These are phyloP conservation scores for Lynx canadensis DNA, from an alignment of 2,113 vertebrate species.

Conservation along the genomic window DNA sequence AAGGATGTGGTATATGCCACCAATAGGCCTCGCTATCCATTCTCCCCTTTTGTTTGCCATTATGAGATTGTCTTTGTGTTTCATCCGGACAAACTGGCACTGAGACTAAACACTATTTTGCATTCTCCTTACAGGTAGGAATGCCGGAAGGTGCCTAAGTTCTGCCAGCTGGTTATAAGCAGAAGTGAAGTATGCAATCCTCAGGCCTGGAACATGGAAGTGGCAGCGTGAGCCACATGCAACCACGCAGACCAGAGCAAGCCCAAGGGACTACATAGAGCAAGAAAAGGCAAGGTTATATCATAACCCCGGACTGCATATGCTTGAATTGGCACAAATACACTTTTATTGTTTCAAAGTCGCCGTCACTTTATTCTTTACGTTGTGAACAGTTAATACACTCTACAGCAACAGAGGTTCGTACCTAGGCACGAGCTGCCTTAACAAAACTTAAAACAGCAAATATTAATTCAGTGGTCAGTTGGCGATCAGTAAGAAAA, in stretches of 20 bases:
- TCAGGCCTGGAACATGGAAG: background rate
- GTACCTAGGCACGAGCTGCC: background rate
- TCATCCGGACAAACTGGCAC: background rate
- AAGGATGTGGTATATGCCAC: background rate
- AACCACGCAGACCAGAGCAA: background rate
- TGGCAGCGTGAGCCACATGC: accelerated
- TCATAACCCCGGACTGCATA: background rate
- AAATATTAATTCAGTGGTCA: background rate
- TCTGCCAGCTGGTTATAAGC: background rate
- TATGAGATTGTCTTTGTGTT: background rate
- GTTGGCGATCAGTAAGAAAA: background rate
- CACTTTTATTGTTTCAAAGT: background rate
- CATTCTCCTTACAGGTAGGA: background rate
- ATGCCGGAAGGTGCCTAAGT: background rate
- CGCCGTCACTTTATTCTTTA: background rate
- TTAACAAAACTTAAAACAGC: background rate
- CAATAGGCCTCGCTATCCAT: background rate
- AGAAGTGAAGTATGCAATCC: background rate
- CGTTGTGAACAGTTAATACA: background rate
- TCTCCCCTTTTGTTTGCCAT: background rate
- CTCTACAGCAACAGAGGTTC: background rate
- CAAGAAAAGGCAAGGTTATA: background rate
- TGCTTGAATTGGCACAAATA: background rate
- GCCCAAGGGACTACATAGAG: too few relatives aligned
- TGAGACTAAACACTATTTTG: background rate